Base-by-base conservation (phyloP, 2,113 vertebrate genomes). In the Percopsis transmontana region DNA sequence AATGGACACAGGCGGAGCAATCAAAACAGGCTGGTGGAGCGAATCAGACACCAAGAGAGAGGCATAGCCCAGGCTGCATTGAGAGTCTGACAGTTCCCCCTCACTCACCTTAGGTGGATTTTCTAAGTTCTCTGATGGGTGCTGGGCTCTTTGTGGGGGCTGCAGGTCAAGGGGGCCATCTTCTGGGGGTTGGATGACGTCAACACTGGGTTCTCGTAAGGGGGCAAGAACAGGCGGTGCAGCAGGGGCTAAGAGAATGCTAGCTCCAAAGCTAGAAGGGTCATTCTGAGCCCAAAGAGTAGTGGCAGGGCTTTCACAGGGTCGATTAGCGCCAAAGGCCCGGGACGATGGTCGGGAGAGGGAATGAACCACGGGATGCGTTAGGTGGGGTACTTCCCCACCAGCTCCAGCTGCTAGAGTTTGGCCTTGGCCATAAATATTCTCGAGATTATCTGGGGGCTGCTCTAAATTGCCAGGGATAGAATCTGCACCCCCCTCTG, bases 371-470 rank as follows among this genome's bases (percentile, higher is more conserved):
- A 69, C 67, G 0, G 83, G 58, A 11, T 85, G 91, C 13, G 55
- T 24, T 0, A 58, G 1, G 2, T 85, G 88, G 11, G 81, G 81
- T 15, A 84, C 80, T 0, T 13, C 8, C 1, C 59, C 85, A 13
- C 74, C 90, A 24, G 75, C 38, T 21, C 79, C 88, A 0, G 70
- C 24, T 0, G 81, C 60, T 1, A 82, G 11, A 0, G 73, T 70
- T 1, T 78, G 82, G 20, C 84, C 91, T 19, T 89, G 66, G 0
- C 70, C 58, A 75, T 90, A 94, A 66, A 97, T 91, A 15, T 94
- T 98, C 86, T 99, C 97, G 88, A 97, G 88, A 57, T 99, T 98
- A 88, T 99, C 97, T 0, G 97, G 97, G 0, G 96, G 97, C 66
- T 97, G 96, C 73, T 99, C 97, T 39, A 99, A 86, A 69, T 99